Evolutionary conservation across 2,797 vertebrate species (phyloP).

Genomic region (Percopsis omiscomaycus): DNA sequence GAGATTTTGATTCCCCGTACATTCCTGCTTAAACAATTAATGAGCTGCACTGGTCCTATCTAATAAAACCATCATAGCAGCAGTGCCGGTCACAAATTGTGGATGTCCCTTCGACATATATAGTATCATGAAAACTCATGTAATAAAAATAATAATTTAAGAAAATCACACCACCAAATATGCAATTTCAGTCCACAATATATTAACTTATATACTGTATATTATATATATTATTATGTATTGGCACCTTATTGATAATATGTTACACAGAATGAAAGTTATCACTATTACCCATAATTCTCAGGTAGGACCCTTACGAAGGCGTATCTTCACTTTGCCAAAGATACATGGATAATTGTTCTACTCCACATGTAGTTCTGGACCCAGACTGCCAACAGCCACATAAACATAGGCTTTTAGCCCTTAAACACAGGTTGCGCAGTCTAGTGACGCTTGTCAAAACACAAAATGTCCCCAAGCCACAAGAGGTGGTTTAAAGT

Average conservation of each 20-base stretch:
- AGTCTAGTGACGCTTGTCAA: conserved; percentile 62
- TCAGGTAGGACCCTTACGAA: conserved; percentile 45
- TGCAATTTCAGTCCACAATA: conserved; percentile 40
- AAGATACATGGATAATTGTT: conserved; percentile 71
- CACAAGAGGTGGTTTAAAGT: conserved; percentile 55
- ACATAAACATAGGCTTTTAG: conserved; percentile 65
- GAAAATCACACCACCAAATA: conserved; percentile 35
- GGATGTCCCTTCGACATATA: no score
- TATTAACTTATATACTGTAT: neutral
- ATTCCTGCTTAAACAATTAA: conserved; percentile 8
- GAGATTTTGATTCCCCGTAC: neutral
- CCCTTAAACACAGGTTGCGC: conserved; percentile 66
- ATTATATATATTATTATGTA: neutral
- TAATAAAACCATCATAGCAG: conserved; percentile 4
- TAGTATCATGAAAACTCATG: no score
- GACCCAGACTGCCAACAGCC: conserved; percentile 54
- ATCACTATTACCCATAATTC: conserved; percentile 54
- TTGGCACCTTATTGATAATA: conserved; percentile 34
- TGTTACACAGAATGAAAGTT: conserved; percentile 43
- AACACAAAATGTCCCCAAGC: conserved; percentile 65
- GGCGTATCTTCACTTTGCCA: conserved; percentile 62
- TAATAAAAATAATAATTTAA: conserved; percentile 1
- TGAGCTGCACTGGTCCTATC: conserved; percentile 10
- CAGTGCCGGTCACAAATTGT: conserved; percentile 16
- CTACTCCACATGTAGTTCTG: conserved; percentile 59